phyloP scores from a whole-genome alignment of 2,888 invertebrate genomes.

The Lottia gigantea region DNA sequence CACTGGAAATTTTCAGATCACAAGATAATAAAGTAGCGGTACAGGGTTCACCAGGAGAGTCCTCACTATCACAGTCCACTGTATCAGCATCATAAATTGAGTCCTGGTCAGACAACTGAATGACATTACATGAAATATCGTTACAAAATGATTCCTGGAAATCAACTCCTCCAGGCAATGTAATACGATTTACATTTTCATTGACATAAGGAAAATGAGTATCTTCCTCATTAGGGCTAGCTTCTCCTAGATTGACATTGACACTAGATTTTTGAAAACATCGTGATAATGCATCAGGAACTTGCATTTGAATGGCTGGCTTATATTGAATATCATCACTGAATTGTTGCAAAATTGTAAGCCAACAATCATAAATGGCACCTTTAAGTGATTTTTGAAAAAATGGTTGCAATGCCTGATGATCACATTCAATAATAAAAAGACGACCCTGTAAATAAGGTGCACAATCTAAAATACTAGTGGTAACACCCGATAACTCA shows the following conservation, averaged over 20 bases:
- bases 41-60: neutral
- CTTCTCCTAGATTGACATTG: neutral
- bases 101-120: neutral
- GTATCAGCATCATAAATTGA: conserved; percentile 7
- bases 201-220: conserved; percentile 19
- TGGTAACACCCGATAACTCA: conserved; percentile 17
- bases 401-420: conserved; percentile 18
- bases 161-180: conserved; percentile 9
- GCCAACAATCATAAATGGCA: conserved; percentile 22
- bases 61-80: neutral
- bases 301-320: conserved; percentile 11
- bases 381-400: conserved; percentile 21
- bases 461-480: conserved; percentile 22
- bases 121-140: neutral
- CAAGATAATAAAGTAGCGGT: neutral
- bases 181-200: conserved; percentile 4
- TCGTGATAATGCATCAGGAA: conserved; percentile 9
- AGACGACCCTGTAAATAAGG: conserved; percentile 20
- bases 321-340: conserved; percentile 13
- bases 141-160: neutral
- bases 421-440: conserved; percentile 22
- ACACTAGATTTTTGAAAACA: neutral
- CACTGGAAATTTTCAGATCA: neutral
- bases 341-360: conserved; percentile 3
- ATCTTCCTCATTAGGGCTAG: conserved; percentile 20